phyloP scores from a whole-genome alignment of 2,797 vertebrate species.

The Oreochromis mossambicus region DNA sequence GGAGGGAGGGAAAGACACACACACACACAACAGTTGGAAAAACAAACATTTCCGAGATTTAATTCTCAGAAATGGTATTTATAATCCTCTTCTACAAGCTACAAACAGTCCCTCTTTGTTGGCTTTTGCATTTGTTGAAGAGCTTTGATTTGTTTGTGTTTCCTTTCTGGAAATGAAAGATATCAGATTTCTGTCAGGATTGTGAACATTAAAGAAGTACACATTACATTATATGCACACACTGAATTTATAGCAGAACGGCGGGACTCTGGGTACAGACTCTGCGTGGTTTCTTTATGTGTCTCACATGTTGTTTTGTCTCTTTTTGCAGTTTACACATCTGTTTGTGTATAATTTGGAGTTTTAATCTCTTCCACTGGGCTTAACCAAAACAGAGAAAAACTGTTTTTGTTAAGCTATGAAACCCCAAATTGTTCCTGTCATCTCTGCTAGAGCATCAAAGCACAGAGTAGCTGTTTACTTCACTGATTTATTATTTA shows the following conservation, averaged over 20 bases:
- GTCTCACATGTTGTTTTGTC: neutral
- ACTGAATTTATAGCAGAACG: neutral
- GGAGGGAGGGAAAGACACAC: neutral
- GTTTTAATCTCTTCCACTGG: neutral
- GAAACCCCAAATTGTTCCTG: neutral
- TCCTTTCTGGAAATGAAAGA: neutral
- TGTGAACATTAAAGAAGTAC: neutral
- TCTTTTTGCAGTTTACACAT: neutral
- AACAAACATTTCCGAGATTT: neutral
- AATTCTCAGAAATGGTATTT: conserved; percentile 19
- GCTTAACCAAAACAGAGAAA: neutral
- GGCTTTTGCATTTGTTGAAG: neutral
- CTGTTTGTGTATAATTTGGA: neutral
- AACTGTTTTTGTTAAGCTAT: neutral
- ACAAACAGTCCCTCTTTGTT: neutral
- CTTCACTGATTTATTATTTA: neutral
- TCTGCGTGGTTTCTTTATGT: neutral
- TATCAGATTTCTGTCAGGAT: neutral
- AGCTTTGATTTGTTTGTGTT: neutral
- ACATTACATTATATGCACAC: neutral
- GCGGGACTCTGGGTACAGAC: neutral
- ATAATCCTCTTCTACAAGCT: conserved; percentile 14
- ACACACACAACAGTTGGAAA: neutral
- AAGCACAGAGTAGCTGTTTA: neutral
- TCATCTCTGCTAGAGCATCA: neutral